A percentile compares a stretch with the other conserved stretches of the same genome.
Evolutionary conservation across 1,140 invertebrate genomes (phyloP).

Genomic region (Papilio aristodemus): DNA sequence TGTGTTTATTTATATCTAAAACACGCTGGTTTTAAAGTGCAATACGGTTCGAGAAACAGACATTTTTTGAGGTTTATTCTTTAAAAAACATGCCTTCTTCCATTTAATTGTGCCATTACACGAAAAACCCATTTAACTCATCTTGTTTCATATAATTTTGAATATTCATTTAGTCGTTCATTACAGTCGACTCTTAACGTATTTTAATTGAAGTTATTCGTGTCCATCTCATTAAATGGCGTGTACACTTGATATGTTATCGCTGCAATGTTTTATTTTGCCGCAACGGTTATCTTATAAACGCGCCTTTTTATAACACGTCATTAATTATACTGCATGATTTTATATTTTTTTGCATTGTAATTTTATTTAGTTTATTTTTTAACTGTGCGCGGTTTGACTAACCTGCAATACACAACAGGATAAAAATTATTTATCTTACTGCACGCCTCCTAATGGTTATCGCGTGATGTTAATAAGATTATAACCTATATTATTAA

Average conservation of each 20-base stretch:
- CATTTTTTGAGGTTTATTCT: not conserved
- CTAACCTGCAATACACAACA: too few species aligned
- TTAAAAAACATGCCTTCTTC: too few species aligned
- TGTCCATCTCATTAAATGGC: slow-evolving; percentile 4
- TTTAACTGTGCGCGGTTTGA: too few species aligned
- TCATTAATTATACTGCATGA: not conserved
- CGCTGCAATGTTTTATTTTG: not conserved
- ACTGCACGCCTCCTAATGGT: too few species aligned
- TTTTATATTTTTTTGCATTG: not conserved
- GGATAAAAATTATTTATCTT: too few species aligned
- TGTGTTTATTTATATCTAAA: not conserved
- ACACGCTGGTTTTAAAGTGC: not conserved
- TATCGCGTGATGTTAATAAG: too few species aligned
- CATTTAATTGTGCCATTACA: not conserved
- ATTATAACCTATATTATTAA: too few species aligned
- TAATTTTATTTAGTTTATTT: not conserved
- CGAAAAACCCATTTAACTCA: not conserved
- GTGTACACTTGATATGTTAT: slow-evolving; percentile 3
- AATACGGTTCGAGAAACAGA: not conserved
- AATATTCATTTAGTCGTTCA: slow-evolving; percentile 12
- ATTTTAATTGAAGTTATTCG: slow-evolving; percentile 23
- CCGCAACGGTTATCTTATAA: not conserved
- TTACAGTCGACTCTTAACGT: not conserved
- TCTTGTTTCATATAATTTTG: not conserved
- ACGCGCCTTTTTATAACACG: slow-evolving; percentile 7